Evolutionary conservation across 1,140 invertebrate genomes (phyloP).

Genomic region (Holcopasites calliopsidis): DNA sequence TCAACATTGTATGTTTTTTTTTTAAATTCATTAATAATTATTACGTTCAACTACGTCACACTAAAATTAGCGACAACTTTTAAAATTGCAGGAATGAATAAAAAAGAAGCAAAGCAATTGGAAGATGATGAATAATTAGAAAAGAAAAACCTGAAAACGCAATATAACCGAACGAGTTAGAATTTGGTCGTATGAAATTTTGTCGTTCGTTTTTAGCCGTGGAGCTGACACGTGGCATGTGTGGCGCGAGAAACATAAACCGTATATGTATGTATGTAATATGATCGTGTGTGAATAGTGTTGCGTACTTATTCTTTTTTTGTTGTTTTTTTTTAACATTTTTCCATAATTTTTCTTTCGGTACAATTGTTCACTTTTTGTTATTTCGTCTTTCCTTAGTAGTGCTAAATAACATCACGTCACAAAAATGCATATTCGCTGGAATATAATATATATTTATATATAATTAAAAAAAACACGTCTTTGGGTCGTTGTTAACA

Average conservation of each 20-base stretch:
- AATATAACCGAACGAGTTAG: constrained; percentile 78
- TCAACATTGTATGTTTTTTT: constrained; percentile 78
- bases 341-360: constrained; percentile 60
- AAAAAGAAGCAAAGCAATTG: constrained; percentile 76
- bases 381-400: constrained; percentile 76
- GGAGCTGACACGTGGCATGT: constrained; percentile 67
- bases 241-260: constrained; percentile 60
- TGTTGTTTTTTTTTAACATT: constrained; percentile 61
- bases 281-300: constrained; percentile 32
- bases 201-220: constrained; percentile 54
- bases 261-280: constrained; percentile 29
- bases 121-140: constrained; percentile 75
- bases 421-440: constrained; percentile 87
- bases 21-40: constrained; percentile 79
- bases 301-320: constrained; percentile 25
- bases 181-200: constrained; percentile 82
- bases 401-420: constrained; percentile 90
- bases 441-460: constrained; percentile 88
- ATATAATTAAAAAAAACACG: constrained; percentile 82
- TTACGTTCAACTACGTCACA: constrained; percentile 82
- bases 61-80: constrained; percentile 80
- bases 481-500: constrained; percentile 72
- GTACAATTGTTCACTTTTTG: constrained; percentile 49
- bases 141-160: constrained; percentile 79
- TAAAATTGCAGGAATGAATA: constrained; percentile 71